Evolutionary conservation across 2,797 vertebrate species (phyloP).

Genomic region (Chaenodraco wilsoni): DNA sequence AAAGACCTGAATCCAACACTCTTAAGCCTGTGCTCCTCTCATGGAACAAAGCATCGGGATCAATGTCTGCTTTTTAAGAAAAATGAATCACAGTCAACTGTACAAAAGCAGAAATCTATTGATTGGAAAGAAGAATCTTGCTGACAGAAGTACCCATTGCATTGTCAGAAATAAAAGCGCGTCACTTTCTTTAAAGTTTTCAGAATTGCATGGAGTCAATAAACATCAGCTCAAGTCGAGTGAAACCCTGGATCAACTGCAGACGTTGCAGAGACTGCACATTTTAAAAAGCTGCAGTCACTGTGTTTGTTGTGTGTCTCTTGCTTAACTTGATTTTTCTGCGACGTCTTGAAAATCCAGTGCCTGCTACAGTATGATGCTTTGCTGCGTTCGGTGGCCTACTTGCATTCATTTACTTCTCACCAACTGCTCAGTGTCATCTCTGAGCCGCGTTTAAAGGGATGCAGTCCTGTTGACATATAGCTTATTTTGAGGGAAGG

Average conservation of each 20-base stretch:
- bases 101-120: constrained; percentile 68
- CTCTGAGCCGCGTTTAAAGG: constrained; percentile 30
- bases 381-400: constrained; percentile 62
- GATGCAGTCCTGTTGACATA: constrained; percentile 35
- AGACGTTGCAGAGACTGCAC: constrained; percentile 40
- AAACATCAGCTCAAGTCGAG: constrained; percentile 25
- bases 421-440: constrained; percentile 43
- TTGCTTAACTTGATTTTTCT: constrained; percentile 64
- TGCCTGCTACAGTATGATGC: constrained; percentile 49
- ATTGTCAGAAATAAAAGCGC: constrained; percentile 40
- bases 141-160: constrained; percentile 28
- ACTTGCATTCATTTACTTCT: constrained; percentile 67
- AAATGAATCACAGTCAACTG: constrained; percentile 58
- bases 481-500: constrained; percentile 36
- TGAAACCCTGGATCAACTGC: constrained; percentile 45
- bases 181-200: constrained; percentile 36
- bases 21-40: constrained; percentile 36
- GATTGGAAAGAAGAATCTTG: constrained; percentile 56
- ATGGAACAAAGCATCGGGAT: constrained; percentile 63
- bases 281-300: constrained; percentile 51
- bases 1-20: constrained; percentile 52
- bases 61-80: constrained; percentile 43
- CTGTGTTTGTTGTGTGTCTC: constrained; percentile 61
- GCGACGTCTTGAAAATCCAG: constrained; percentile 66
- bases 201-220: constrained; percentile 12